A percentile compares a stretch with the other conserved stretches of the same genome.
Evolutionary conservation across 92 coral and sea anemone species (phyloP).

Genomic region (Epizoanthus ramosus): DNA sequence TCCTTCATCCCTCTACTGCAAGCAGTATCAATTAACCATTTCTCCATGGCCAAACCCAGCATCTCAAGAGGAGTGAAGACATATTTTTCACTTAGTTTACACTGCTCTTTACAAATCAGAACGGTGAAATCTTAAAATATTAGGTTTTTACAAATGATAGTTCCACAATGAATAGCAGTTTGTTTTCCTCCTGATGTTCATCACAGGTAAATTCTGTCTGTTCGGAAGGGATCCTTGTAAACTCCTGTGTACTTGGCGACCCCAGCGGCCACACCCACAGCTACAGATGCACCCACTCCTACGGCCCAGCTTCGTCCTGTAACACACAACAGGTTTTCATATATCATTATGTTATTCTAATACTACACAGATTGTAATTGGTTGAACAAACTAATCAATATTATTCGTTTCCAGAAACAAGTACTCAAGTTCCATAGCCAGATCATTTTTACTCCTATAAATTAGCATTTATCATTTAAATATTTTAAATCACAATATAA

Average conservation of each 20-base stretch:
- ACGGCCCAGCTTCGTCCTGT: conserved; percentile 85
- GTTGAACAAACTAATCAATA: too few species aligned
- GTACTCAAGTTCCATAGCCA: too few species aligned
- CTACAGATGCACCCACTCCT: conserved; percentile 73
- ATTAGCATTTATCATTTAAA: too few species aligned
- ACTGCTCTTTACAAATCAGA: not conserved
- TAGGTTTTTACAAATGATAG: not conserved
- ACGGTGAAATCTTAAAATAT: not conserved
- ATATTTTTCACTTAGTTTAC: not conserved
- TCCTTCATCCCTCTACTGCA: not conserved
- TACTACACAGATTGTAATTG: too few species aligned
- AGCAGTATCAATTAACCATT: not conserved
- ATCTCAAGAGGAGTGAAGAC: not conserved
- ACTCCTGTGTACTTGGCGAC: conserved; percentile 92
- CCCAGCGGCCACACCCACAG: conserved; percentile 76
- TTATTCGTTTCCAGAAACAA: too few species aligned
- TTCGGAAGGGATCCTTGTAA: conserved; percentile 89
- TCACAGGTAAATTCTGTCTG: conserved; percentile 77
- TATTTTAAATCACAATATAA: too few species aligned
- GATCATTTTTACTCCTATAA: too few species aligned
- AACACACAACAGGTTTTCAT: not conserved
- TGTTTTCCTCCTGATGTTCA: not conserved
- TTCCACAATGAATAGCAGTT: too few species aligned
- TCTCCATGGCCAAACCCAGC: not conserved
- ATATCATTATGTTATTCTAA: too few species aligned